Conservation (phyloP, 2,888 invertebrate genomes). For the Himalopsyche anomala region DNA sequence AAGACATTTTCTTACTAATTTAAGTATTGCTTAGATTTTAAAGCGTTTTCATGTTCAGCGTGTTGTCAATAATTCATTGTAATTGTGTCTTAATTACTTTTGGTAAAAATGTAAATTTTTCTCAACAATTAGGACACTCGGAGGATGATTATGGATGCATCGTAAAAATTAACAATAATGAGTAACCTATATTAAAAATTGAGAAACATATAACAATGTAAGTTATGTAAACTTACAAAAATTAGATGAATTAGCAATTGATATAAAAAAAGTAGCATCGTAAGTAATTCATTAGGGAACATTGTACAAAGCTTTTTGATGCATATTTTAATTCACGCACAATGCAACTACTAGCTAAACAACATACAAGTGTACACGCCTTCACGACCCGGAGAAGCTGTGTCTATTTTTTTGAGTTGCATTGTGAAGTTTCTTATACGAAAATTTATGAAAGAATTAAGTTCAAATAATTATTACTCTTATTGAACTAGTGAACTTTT, state of each 20-base stretch:
- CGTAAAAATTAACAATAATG: neutral
- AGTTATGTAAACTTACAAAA: slow-evolving; percentile 44
- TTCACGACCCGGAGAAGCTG: no score
- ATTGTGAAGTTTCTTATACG: no score
- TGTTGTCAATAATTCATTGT: slow-evolving; percentile 56
- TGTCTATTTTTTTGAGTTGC: no score
- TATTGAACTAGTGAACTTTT: no score
- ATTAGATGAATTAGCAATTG: slow-evolving; percentile 44
- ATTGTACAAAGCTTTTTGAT: slow-evolving; percentile 58
- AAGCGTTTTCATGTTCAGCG: slow-evolving; percentile 56
- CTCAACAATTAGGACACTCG: slow-evolving; percentile 32
- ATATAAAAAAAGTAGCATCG: neutral
- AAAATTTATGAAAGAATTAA: no score
- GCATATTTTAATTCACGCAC: neutral
- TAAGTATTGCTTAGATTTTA: slow-evolving; percentile 53
- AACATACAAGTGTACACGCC: neutral
- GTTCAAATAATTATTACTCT: no score
- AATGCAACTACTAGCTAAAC: neutral
- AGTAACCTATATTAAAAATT: slow-evolving; percentile 38
- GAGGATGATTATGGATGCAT: slow-evolving; percentile 7
- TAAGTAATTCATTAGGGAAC: slow-evolving; percentile 43
- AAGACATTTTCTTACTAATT: slow-evolving; percentile 56
- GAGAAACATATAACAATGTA: slow-evolving; percentile 44
- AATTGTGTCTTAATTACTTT: slow-evolving; percentile 45
- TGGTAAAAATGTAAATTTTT: slow-evolving; percentile 41